phyloP scores from a whole-genome alignment of 2,888 invertebrate genomes.

The Drosophila greeni region DNA sequence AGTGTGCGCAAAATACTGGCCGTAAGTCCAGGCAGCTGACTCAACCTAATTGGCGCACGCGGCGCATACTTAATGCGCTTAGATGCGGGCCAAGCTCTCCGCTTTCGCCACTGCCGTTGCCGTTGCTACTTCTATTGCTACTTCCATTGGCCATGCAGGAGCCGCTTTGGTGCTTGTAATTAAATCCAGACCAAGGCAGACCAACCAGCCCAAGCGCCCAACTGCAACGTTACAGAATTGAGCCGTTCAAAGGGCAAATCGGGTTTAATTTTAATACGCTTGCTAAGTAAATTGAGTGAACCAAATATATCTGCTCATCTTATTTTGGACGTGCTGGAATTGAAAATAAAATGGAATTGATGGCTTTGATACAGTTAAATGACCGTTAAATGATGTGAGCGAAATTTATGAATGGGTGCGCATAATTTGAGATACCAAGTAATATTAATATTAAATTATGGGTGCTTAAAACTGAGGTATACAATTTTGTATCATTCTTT shows the following conservation, averaged over 20 bases:
- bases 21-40: constrained; percentile 50
- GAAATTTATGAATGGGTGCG: neutral
- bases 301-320: constrained; percentile 43
- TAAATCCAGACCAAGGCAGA: constrained; percentile 52
- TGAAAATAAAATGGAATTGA: constrained; percentile 22
- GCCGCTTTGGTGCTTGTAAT: constrained; percentile 61
- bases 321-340: constrained; percentile 15
- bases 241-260: constrained; percentile 36
- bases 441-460: neutral
- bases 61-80: constrained; percentile 72
- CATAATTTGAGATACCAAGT: neutral
- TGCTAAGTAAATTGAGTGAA: constrained; percentile 54
- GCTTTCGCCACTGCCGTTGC: constrained; percentile 28
- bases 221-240: constrained; percentile 41
- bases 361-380: neutral
- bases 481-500: neutral
- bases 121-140: constrained; percentile 26
- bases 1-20: constrained; percentile 41
- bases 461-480: neutral
- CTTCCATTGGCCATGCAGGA: constrained; percentile 44
- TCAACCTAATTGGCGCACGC: constrained; percentile 70
- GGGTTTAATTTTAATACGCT: constrained; percentile 45
- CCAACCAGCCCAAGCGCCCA: constrained; percentile 28
- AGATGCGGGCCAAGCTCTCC: constrained; percentile 50
- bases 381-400: neutral